Conservation (phyloP, 2,888 invertebrate species). For the Malthinus flaveolus region DNA sequence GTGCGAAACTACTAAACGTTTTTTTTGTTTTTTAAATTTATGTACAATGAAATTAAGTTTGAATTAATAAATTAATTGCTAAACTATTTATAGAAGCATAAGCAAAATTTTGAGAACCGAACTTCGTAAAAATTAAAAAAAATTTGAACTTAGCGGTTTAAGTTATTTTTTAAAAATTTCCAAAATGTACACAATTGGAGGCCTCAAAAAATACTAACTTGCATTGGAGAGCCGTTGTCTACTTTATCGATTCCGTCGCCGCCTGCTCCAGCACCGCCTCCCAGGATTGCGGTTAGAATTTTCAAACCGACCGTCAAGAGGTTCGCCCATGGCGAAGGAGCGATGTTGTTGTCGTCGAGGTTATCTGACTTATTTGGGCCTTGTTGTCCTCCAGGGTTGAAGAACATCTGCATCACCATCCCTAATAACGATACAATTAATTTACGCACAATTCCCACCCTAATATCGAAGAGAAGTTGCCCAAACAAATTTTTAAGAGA, state of each 20-base stretch:
- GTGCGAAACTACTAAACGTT: conserved; percentile 27
- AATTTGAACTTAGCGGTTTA: no score
- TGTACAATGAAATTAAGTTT: conserved; percentile 19
- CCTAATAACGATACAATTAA: conserved; percentile 52
- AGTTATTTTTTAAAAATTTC: neutral
- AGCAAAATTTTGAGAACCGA: conserved; percentile 14
- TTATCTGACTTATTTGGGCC: conserved; percentile 83
- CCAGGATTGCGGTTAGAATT: conserved; percentile 81
- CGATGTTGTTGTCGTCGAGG: conserved; percentile 65
- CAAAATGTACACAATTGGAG: no score
- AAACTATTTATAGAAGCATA: conserved; percentile 28
- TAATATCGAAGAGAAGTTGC: no score
- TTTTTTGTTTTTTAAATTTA: conserved; percentile 9
- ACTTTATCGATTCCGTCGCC: conserved; percentile 88
- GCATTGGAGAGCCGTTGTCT: conserved; percentile 87
- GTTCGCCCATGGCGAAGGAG: conserved; percentile 86
- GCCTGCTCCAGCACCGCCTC: conserved; percentile 71
- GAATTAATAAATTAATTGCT: conserved; percentile 19
- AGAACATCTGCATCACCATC: conserved; percentile 86
- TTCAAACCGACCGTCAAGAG: conserved; percentile 83
- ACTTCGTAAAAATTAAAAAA: no score
- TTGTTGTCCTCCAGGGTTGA: conserved; percentile 65
- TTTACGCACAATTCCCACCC: no score
- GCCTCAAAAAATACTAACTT: conserved; percentile 61
- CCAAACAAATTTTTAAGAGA: no score